Evolutionary conservation across 2,113 vertebrate species (phyloP), one percentile per base, ranked within the genome.

Genomic region (Arenaria interpres): DNA sequence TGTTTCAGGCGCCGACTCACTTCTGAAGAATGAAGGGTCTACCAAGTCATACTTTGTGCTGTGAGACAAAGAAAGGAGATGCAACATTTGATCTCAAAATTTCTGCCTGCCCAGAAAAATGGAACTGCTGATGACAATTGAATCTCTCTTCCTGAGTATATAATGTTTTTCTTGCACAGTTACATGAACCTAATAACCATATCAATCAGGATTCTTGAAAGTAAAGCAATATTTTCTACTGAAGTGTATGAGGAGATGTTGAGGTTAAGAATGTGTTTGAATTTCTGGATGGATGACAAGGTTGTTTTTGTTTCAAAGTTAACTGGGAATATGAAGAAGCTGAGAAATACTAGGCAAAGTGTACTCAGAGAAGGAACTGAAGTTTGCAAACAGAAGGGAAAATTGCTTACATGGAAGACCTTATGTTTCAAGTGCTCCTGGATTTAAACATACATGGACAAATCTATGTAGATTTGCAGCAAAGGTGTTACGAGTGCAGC

Each of bases 131-230:
- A 95, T 95, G 84, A 89, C 94, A 96, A 96, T 95, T 95, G 89
- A 88, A 82, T 95, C 80, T 95, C 85, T 92, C 57, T 95, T 92
- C 74, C 66, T 82, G 91, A 86, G 94, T 92, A 75, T 19, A 90
- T 89, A 66, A 96, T 94, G 91, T 83, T 95, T 96, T 95, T 68
- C 96, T 96, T 91, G 68, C 88, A 92, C 92, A 90, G 91, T 84
- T 96, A 78, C 93, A 73, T 97, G 92, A 97, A 96, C 96, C 85
- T 95, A 96, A 97, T 96, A 96, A 96, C 86, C 86, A 96, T 97
- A 97, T 97, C 93, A 96, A 95, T 97, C 94, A 97, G 80, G 68
- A 90, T 90, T 94, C 93, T 96, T 96, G 95, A 96, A 97, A 96
- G 92, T 78, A 89, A 83, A 94, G 77, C 92, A 91, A 73, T 85